A percentile compares a stretch with the other conserved stretches of the same genome.
These are phyloP conservation scores for Aphelenchoides fujianensis DNA, from an alignment of 1,140 invertebrate genomes.

Conservation along the genomic window DNA sequence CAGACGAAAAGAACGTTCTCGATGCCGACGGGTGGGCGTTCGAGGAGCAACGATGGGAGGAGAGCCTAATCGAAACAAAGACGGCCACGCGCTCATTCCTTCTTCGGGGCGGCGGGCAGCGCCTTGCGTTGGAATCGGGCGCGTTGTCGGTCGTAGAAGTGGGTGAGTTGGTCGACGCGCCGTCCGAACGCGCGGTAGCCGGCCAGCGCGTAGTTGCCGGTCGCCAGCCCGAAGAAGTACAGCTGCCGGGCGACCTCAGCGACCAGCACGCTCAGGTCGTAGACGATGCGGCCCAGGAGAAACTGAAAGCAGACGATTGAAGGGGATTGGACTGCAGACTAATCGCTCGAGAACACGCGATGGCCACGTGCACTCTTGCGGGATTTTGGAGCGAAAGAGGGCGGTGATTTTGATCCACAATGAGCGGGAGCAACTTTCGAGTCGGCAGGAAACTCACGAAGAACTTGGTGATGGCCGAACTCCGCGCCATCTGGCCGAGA, in stretches of 20 bases:
- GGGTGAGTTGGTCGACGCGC: conserved; percentile 28
- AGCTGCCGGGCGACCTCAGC: conserved; percentile 35
- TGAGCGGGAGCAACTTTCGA: conserved; percentile 1
- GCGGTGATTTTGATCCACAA: too few relatives aligned
- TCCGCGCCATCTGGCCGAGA: conserved; percentile 42
- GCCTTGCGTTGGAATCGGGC: background rate
- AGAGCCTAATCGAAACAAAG: too few relatives aligned
- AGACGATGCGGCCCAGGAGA: conserved; percentile 13
- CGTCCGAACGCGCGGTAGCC: conserved; percentile 38
- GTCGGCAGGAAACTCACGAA: conserved; percentile 40
- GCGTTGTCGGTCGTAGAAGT: background rate
- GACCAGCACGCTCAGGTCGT: conserved; percentile 28
- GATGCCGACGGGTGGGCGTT: too few relatives aligned
- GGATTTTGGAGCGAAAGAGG: too few relatives aligned
- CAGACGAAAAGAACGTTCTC: too few relatives aligned
- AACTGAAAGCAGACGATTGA: conserved; percentile 20
- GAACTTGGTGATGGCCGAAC: conserved; percentile 50
- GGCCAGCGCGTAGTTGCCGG: conserved; percentile 14
- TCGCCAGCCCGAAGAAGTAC: conserved; percentile 32
- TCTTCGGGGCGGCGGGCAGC: background rate
- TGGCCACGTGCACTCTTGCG: too few relatives aligned
- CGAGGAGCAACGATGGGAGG: too few relatives aligned
- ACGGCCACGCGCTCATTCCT: background rate
- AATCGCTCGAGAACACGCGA: too few relatives aligned
- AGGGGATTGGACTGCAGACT: background rate